Conservation (phyloP, 1,140 invertebrate genomes). For the Oryzaephilus surinamensis region DNA sequence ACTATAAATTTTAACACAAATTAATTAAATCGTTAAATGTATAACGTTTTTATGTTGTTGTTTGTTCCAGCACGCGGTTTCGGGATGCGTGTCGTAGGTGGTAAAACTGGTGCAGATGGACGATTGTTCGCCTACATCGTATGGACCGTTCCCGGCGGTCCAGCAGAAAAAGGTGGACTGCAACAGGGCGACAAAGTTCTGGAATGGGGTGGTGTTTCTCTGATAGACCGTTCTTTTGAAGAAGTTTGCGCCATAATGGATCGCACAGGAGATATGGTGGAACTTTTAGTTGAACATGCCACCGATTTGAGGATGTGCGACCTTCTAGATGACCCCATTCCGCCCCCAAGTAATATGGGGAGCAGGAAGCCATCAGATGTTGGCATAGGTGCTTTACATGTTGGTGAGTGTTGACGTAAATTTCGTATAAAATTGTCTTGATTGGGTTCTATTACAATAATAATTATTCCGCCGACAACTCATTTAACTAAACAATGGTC, state of each 20-base stretch:
- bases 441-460: not conserved
- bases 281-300: conserved; percentile 70
- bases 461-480: too few relatives aligned
- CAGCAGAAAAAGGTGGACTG: conserved; percentile 77
- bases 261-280: conserved; percentile 66
- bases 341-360: conserved; percentile 17
- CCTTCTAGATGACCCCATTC: conserved; percentile 46
- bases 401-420: conserved; percentile 24
- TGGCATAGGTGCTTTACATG: conserved; percentile 27
- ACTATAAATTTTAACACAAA: too few relatives aligned
- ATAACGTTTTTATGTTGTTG: not conserved
- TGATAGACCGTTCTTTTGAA: conserved; percentile 83
- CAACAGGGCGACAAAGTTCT: conserved; percentile 80
- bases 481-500: too few relatives aligned
- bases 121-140: conserved; percentile 81
- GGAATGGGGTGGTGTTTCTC: conserved; percentile 72
- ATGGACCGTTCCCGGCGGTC: conserved; percentile 80
- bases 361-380: conserved; percentile 32
- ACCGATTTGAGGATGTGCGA: conserved; percentile 59
- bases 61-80: conserved; percentile 65
- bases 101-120: conserved; percentile 72
- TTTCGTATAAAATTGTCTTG: not conserved
- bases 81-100: conserved; percentile 86
- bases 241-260: conserved; percentile 80
- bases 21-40: too few relatives aligned